Percentiles rank a stretch among this genome's conserved stretches.
Evolutionary conservation across 2,888 invertebrate species (phyloP).

Genomic region (Acrobeloides nanus): DNA sequence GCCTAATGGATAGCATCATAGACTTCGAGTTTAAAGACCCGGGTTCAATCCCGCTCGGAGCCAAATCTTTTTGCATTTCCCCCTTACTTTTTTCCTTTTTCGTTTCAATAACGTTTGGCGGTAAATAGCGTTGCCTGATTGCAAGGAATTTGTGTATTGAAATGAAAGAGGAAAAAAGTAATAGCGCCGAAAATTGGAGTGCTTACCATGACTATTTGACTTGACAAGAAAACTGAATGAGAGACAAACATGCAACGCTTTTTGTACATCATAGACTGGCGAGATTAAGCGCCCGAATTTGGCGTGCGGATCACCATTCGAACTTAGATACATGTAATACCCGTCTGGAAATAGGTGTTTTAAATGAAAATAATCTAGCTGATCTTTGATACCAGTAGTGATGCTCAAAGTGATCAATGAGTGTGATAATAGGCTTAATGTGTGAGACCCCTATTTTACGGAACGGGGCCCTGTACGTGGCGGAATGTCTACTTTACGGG

Average conservation of each 20-base stretch:
- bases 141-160: conserved; percentile 8
- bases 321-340: conserved; percentile 20
- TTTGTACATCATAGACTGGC: conserved; percentile 21
- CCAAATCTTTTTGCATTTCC: too few species aligned
- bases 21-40: too few species aligned
- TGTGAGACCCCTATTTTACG: too few species aligned
- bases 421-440: too few species aligned
- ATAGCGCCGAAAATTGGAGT: not conserved
- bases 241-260: conserved; percentile 16
- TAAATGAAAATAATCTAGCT: conserved; percentile 1
- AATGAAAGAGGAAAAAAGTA: conserved; percentile 11
- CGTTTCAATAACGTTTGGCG: too few species aligned
- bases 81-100: too few species aligned
- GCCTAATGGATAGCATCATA: too few species aligned
- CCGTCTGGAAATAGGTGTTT: conserved; percentile 6
- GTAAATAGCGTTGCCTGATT: too few species aligned
- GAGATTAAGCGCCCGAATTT: conserved; percentile 26
- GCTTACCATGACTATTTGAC: conserved; percentile 11
- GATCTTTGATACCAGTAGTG: not conserved
- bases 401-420: not conserved
- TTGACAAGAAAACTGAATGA: conserved; percentile 8
- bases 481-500: too few species aligned
- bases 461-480: too few species aligned
- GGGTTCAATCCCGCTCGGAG: too few species aligned
- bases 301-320: conserved; percentile 12